Conservation (phyloP, 2,888 invertebrate species). For the Ochropacha duplaris region DNA sequence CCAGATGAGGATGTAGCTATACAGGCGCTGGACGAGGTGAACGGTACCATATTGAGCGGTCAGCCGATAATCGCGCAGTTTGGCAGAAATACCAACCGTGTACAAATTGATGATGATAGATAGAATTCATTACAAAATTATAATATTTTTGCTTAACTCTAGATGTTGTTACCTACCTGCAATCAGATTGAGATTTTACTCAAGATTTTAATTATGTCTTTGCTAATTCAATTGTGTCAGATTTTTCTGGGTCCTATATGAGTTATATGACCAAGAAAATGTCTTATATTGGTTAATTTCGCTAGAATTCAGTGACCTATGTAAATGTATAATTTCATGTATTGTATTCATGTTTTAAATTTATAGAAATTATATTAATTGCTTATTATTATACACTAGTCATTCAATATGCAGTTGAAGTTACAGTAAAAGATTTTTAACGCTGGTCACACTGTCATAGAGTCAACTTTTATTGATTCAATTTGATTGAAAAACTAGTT, state of each 20-base stretch:
- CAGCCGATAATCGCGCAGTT: slow-evolving; percentile 76
- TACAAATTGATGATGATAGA: slow-evolving; percentile 21
- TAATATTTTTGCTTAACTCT: not conserved
- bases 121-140: slow-evolving; percentile 3
- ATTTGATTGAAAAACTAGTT: no score
- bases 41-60: slow-evolving; percentile 77
- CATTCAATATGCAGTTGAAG: not conserved
- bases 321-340: not conserved
- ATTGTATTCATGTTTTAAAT: not conserved
- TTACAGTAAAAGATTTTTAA: no score
- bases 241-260: no score
- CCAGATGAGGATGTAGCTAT: slow-evolving; percentile 73
- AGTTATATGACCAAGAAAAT: not conserved
- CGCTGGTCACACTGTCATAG: not conserved
- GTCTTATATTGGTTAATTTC: not conserved
- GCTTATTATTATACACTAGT: not conserved
- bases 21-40: slow-evolving; percentile 73
- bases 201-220: no score
- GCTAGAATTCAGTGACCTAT: not conserved
- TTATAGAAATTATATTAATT: not conserved
- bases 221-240: no score
- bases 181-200: no score
- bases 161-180: no score
- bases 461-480: no score
- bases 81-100: slow-evolving; percentile 51